Conservation (phyloP, 2,797 vertebrate genomes). For the Chromis chromis region DNA sequence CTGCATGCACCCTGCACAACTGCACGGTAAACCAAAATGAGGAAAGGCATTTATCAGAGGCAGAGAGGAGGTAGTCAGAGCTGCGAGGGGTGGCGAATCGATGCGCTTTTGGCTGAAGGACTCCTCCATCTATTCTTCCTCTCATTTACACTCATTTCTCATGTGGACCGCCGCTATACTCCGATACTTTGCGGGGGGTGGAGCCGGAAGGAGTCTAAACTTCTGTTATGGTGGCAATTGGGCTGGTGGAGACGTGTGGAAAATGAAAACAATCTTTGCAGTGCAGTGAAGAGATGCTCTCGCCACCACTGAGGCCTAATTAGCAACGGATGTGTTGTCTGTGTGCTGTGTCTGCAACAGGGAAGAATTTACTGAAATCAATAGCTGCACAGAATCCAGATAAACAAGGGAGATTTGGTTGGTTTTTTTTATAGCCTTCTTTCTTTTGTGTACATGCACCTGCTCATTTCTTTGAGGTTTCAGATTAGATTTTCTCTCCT, state of each 20-base stretch:
- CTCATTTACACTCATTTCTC: slow-evolving; percentile 60
- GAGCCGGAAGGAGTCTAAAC: slow-evolving; percentile 41
- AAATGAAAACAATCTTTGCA: slow-evolving; percentile 34
- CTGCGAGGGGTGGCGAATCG: slow-evolving; percentile 56
- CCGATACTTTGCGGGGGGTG: slow-evolving; percentile 9
- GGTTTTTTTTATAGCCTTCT: not conserved
- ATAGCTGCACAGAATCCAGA: slow-evolving; percentile 18
- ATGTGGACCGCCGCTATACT: slow-evolving; percentile 29
- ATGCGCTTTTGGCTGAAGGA: slow-evolving; percentile 61
- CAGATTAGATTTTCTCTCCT: slow-evolving; percentile 8
- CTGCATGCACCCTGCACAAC: slow-evolving; percentile 41
- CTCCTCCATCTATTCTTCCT: slow-evolving; percentile 44
- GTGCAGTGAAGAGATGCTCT: slow-evolving; percentile 9
- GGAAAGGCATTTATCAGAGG: slow-evolving; percentile 66
- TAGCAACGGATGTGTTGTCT: slow-evolving; percentile 32
- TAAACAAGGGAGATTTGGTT: slow-evolving; percentile 2
- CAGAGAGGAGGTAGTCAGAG: slow-evolving; percentile 50
- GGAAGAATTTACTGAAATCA: slow-evolving; percentile 41
- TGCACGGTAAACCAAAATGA: slow-evolving; percentile 58
- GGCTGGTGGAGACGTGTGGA: slow-evolving; percentile 29
- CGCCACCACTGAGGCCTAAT: slow-evolving; percentile 39
- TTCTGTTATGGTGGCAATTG: slow-evolving; percentile 18
- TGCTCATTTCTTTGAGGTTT: slow-evolving; percentile 1
- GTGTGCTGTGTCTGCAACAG: slow-evolving; percentile 19
- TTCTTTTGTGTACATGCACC: not conserved